Evolutionary conservation across 1,140 invertebrate species (phyloP).

Genomic region (Spodoptera litura): DNA sequence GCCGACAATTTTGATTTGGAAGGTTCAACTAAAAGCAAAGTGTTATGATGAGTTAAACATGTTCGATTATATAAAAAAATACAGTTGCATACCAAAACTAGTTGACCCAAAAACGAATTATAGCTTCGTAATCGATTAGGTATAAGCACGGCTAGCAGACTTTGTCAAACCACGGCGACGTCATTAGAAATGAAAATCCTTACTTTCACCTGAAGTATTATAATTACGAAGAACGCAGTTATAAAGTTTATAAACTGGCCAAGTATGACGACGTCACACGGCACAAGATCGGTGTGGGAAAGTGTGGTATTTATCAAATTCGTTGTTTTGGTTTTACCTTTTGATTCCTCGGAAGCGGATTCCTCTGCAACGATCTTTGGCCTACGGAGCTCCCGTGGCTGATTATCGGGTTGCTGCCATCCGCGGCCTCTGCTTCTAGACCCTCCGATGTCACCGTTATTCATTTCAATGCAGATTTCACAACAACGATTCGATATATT

Average conservation of each 20-base stretch:
- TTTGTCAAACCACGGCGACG: conserved; percentile 75
- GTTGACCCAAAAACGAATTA: conserved; percentile 52
- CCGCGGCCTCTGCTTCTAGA: conserved; percentile 81
- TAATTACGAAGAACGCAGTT: conserved; percentile 63
- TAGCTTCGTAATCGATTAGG: conserved; percentile 50
- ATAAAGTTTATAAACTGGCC: conserved; percentile 56
- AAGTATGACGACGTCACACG: conserved; percentile 66
- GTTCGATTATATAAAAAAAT: conserved; percentile 4
- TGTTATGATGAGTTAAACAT: not conserved
- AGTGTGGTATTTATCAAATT: conserved; percentile 52
- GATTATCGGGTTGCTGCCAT: conserved; percentile 79
- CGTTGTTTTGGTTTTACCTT: conserved; percentile 62
- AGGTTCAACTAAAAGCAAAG: conserved; percentile 63
- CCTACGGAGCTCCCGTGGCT: conserved; percentile 77
- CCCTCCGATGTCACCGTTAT: conserved; percentile 81
- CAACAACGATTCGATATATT: conserved; percentile 50
- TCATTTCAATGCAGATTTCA: conserved; percentile 73
- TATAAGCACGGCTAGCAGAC: conserved; percentile 59
- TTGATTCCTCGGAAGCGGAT: conserved; percentile 65
- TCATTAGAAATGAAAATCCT: conserved; percentile 81
- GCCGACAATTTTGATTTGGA: conserved; percentile 81
- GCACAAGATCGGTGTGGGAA: conserved; percentile 53
- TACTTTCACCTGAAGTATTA: conserved; percentile 80
- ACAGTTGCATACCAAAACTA: conserved; percentile 44
- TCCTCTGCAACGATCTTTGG: conserved; percentile 74